These are phyloP conservation scores for Hylia prasina DNA, from an alignment of 2,113 vertebrate species.

Conservation along the genomic window DNA sequence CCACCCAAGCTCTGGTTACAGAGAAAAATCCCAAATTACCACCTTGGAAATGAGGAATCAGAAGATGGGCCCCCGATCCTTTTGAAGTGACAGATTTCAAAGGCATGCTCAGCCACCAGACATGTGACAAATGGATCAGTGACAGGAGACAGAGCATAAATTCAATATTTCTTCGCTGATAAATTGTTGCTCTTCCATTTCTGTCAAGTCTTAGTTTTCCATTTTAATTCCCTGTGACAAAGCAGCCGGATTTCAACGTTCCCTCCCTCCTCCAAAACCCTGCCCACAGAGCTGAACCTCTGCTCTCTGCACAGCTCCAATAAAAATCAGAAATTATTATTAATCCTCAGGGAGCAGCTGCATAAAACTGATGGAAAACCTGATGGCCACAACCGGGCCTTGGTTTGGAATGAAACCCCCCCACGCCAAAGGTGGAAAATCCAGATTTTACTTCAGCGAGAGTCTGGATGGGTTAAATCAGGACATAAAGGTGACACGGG, in stretches of 20 bases:
- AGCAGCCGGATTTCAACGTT: not conserved
- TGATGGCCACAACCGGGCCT: rapidly evolving
- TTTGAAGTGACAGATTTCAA: not conserved
- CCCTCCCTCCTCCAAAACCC: not conserved
- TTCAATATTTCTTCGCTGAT: not conserved
- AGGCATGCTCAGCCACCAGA: not conserved
- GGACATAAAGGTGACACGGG: not conserved
- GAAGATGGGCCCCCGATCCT: not conserved
- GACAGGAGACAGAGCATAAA: not conserved
- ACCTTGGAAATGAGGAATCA: not conserved
- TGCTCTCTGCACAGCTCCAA: not conserved
- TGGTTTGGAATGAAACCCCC: not conserved
- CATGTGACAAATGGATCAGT: not conserved
- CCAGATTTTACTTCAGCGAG: not conserved
- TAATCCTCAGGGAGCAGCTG: not conserved
- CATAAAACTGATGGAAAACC: not conserved
- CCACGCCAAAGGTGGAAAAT: not conserved
- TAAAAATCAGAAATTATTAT: not conserved
- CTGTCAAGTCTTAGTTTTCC: not conserved
- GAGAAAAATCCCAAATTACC: not conserved
- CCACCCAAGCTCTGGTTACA: not conserved
- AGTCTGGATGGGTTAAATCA: rapidly evolving
- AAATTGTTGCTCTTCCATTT: not conserved
- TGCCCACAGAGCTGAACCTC: not conserved
- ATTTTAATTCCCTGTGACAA: not conserved